phyloP scores from a whole-genome alignment of 2,888 invertebrate genomes.

The Dynastes hyllus region DNA sequence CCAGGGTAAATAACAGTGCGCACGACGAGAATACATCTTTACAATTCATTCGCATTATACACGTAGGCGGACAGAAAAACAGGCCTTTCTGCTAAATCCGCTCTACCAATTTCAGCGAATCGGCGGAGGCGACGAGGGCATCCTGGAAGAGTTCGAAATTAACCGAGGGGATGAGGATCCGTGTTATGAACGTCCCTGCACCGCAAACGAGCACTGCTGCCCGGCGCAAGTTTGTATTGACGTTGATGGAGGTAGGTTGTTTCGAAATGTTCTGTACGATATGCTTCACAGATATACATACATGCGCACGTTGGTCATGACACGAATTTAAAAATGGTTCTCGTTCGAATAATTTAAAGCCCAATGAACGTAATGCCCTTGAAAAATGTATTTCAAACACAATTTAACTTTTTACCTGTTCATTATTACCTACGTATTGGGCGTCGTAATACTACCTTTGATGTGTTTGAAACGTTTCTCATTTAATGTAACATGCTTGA shows the following conservation, averaged over 20 bases:
- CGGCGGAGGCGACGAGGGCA: slow-evolving; percentile 67
- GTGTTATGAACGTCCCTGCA: slow-evolving; percentile 85
- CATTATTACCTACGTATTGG: no score
- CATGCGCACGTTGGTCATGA: neutral
- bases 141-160: slow-evolving; percentile 71
- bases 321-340: slow-evolving; percentile 8
- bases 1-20: neutral
- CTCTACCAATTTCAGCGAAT: slow-evolving; percentile 62
- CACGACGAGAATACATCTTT: neutral
- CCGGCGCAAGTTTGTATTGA: slow-evolving; percentile 85
- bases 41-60: slow-evolving; percentile 23
- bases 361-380: slow-evolving; percentile 1
- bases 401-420: no score
- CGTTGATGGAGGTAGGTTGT: slow-evolving; percentile 76
- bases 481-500: no score
- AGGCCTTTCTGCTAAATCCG: slow-evolving; percentile 25
- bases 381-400: neutral
- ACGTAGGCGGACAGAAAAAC: slow-evolving; percentile 3
- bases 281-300: neutral
- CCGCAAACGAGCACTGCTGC: slow-evolving; percentile 88
- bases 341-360: neutral
- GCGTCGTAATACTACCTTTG: no score
- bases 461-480: no score
- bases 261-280: slow-evolving; percentile 10
- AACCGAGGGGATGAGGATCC: slow-evolving; percentile 77